A percentile compares a stretch with the other conserved stretches of the same genome.
These are phyloP conservation scores for Enhydra lutris DNA, from an alignment of 2,113 vertebrate genomes.

Conservation along the genomic window DNA sequence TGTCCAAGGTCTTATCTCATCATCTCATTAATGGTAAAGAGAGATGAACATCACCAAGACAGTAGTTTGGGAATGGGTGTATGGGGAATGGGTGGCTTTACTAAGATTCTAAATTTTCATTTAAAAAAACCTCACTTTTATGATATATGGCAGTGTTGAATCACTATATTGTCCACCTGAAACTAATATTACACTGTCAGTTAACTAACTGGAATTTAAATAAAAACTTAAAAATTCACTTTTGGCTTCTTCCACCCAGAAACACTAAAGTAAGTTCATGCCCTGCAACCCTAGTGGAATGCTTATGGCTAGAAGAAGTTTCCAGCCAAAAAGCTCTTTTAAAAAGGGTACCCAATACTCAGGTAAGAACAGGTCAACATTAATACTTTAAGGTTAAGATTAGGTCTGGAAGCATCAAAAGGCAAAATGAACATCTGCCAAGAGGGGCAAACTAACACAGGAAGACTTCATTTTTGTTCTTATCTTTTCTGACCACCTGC, in stretches of 20 bases:
- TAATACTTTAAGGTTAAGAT: background rate
- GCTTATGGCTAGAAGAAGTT: conserved; percentile 11
- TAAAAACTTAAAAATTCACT: background rate
- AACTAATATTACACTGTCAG: background rate
- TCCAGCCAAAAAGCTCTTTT: conserved; percentile 6
- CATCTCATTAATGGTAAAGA: background rate
- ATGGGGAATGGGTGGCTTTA: background rate
- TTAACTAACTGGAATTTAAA: background rate
- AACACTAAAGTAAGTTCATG: background rate
- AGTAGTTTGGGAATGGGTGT: background rate
- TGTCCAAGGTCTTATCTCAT: background rate
- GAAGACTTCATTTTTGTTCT: background rate
- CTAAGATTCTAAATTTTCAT: conserved; percentile 18
- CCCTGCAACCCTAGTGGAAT: background rate
- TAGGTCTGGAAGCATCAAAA: conserved; percentile 26
- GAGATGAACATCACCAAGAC: background rate
- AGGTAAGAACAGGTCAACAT: background rate
- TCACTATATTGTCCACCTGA: background rate
- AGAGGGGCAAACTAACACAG: background rate
- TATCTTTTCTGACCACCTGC: background rate
- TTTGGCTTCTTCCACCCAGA: background rate
- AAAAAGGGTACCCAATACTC: background rate
- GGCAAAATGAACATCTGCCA: background rate
- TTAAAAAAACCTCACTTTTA: background rate
- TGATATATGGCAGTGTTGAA: background rate